These are phyloP conservation scores for Otolemur crassicaudatus DNA, from an alignment of 2,797 vertebrate genomes.

Conservation along the genomic window DNA sequence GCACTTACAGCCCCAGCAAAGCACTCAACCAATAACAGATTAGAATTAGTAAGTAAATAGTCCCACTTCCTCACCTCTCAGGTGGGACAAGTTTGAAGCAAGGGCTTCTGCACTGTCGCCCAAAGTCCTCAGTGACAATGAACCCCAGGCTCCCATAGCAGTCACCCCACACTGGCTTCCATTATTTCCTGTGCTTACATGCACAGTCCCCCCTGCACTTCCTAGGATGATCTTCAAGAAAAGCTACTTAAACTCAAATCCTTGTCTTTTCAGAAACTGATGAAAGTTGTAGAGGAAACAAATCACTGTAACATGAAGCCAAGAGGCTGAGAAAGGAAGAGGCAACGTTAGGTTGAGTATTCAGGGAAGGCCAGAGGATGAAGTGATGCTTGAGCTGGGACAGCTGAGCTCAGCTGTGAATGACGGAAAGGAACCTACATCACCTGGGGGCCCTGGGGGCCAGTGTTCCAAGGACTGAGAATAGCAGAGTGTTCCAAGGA, in stretches of 20 bases:
- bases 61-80: neutral
- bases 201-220: neutral
- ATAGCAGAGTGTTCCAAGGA: neutral
- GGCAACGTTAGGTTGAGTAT: neutral
- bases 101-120: neutral
- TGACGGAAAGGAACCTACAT: neutral
- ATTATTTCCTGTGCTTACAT: neutral
- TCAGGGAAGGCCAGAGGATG: neutral
- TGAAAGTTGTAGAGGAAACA: neutral
- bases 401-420: neutral
- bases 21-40: neutral
- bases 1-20: neutral
- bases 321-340: neutral
- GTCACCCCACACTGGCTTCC: neutral
- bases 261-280: neutral
- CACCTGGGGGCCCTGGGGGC: neutral
- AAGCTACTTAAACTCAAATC: neutral
- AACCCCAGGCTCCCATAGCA: rapidly evolving
- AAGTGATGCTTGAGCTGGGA: neutral
- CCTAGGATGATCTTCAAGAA: neutral
- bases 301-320: neutral
- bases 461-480: neutral
- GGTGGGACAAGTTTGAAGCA: neutral
- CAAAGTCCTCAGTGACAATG: neutral
- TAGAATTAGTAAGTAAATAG: neutral